Evolutionary conservation across 2,888 invertebrate genomes (phyloP).

Genomic region (Leistus spinibarbis): DNA sequence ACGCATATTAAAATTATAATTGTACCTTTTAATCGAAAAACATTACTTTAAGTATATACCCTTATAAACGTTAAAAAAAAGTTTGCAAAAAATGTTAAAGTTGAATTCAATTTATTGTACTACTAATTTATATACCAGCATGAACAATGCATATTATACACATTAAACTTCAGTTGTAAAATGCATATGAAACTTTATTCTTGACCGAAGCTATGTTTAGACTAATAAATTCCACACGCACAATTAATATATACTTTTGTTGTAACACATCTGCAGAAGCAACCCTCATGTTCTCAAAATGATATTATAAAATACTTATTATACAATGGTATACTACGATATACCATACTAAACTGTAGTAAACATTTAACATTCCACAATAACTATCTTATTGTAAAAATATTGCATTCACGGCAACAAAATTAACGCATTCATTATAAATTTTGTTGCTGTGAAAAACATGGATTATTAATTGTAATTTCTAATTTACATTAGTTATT

Average conservation of each 20-base stretch:
- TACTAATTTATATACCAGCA: slow-evolving; percentile 36
- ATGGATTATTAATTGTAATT: too few species aligned
- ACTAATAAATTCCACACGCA: slow-evolving; percentile 29
- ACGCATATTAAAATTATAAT: background rate
- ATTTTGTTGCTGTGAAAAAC: too few species aligned
- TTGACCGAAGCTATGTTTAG: slow-evolving; percentile 30
- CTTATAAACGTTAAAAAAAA: background rate
- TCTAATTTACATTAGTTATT: too few species aligned
- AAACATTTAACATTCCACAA: too few species aligned
- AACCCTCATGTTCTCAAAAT: background rate
- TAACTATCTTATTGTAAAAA: too few species aligned
- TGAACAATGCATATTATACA: slow-evolving; percentile 29
- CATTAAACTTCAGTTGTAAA: slow-evolving; percentile 28
- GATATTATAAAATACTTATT: background rate
- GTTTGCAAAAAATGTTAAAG: background rate
- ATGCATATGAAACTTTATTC: slow-evolving; percentile 23
- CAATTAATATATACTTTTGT: slow-evolving; percentile 16
- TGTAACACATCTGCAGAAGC: background rate
- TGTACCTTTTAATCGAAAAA: background rate
- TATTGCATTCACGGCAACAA: too few species aligned
- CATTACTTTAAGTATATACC: background rate
- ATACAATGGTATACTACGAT: too few species aligned
- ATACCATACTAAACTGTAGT: too few species aligned
- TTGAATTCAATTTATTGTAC: background rate
- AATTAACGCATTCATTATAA: too few species aligned